Evolutionary conservation across 2,113 vertebrate genomes (phyloP).

Genomic region (Trematomus loennbergii): DNA sequence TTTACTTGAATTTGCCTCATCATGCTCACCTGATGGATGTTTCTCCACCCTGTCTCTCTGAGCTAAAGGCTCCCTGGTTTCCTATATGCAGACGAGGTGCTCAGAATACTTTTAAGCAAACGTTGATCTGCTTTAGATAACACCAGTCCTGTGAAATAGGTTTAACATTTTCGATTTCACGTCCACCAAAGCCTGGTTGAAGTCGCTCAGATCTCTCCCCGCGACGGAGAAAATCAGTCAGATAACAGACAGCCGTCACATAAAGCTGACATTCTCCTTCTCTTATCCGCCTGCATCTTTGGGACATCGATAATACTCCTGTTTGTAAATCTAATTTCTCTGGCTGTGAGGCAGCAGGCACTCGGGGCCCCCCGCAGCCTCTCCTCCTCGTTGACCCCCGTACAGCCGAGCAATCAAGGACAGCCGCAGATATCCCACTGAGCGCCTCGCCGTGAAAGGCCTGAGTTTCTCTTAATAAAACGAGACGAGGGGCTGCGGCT

Average conservation of each 20-base stretch:
- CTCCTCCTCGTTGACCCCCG: conserved; percentile 62
- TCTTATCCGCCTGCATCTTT: conserved; percentile 34
- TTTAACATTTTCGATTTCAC: conserved; percentile 12
- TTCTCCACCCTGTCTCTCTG: not conserved
- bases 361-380: conserved; percentile 25
- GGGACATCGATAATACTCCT: conserved; percentile 50
- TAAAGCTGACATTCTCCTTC: conserved; percentile 65
- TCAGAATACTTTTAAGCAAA: not conserved
- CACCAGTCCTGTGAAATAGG: not conserved
- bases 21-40: not conserved
- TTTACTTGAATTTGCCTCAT: not conserved
- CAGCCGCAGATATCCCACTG: conserved; percentile 61
- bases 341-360: conserved; percentile 54
- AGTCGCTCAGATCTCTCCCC: not conserved
- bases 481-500: conserved; percentile 41
- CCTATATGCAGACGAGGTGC: not conserved
- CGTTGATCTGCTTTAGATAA: conserved; percentile 18
- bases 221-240: not conserved
- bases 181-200: conserved; percentile 13
- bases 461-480: not conserved
- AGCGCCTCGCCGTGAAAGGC: conserved; percentile 32
- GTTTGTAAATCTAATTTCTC: conserved; percentile 52
- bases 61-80: not conserved
- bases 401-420: conserved; percentile 50
- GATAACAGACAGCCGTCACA: conserved; percentile 38